Conservation (phyloP, 2,797 vertebrate species). For the Oophaga sylvatica region DNA sequence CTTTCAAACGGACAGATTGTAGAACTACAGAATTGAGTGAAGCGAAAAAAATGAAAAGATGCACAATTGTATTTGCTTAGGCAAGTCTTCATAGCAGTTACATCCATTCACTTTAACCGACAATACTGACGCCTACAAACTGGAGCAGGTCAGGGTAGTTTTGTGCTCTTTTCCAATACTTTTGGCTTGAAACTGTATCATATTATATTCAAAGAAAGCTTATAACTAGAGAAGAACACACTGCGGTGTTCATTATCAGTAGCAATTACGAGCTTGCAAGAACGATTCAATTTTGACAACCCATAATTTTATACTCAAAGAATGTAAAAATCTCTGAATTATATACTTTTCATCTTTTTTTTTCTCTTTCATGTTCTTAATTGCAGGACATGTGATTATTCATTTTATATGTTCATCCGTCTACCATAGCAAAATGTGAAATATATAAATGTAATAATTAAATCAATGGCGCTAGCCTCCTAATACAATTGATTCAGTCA, state of each 20-base stretch:
- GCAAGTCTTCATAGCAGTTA: slow-evolving; percentile 19
- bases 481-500: slow-evolving; percentile 23
- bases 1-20: neutral
- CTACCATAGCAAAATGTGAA: slow-evolving; percentile 23
- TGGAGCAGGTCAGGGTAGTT: slow-evolving; percentile 23
- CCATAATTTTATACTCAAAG: slow-evolving; percentile 53
- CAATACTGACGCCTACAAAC: slow-evolving; percentile 4
- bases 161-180: slow-evolving; percentile 19
- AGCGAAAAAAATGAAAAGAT: slow-evolving; percentile 10
- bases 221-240: slow-evolving; percentile 11
- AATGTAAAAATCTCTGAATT: slow-evolving; percentile 53
- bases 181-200: slow-evolving; percentile 31
- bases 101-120: neutral
- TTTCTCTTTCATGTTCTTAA: slow-evolving; percentile 46
- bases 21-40: neutral
- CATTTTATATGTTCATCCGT: slow-evolving; percentile 41
- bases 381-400: slow-evolving; percentile 58
- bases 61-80: slow-evolving; percentile 25
- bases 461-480: slow-evolving; percentile 3
- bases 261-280: slow-evolving; percentile 54
- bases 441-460: slow-evolving; percentile 21
- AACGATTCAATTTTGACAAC: slow-evolving; percentile 59
- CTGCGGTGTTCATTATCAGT: slow-evolving; percentile 55
- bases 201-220: slow-evolving; percentile 36
- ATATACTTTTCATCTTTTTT: slow-evolving; percentile 53